A percentile compares a stretch with the other conserved stretches of the same genome.
Conservation (phyloP, 2,888 invertebrate genomes). For the Fissipunctia ypsillon region DNA sequence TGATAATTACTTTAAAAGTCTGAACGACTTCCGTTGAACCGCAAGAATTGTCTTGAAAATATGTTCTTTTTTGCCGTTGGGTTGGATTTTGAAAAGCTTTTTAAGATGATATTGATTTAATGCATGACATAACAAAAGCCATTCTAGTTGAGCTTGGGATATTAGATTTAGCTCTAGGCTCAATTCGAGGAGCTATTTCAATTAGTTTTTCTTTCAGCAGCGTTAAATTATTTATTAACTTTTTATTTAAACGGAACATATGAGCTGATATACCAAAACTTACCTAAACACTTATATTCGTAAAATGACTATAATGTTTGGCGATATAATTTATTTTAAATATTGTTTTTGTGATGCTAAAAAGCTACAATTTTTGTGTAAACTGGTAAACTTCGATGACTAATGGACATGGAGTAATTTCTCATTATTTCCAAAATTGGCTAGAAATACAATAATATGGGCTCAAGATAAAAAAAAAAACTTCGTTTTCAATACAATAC, state of each 20-base stretch:
- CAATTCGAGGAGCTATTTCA: conserved; percentile 30
- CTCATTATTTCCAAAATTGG: conserved; percentile 1
- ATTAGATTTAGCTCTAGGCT: conserved; percentile 21
- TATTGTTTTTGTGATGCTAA: not conserved
- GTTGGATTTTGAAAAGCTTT: conserved; percentile 17
- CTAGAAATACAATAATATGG: not conserved
- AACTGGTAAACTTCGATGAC: conserved; percentile 5
- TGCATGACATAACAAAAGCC: conserved; percentile 27
- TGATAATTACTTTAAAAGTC: conserved; percentile 74
- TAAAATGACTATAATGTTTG: not conserved
- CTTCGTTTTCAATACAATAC: conserved; percentile 19
- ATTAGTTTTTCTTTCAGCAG: conserved; percentile 29
- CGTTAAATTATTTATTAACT: conserved; percentile 30
- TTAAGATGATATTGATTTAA: conserved; percentile 17
- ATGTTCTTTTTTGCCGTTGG: not conserved
- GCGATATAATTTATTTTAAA: not conserved
- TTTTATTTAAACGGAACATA: conserved; percentile 7
- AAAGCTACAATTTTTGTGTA: not conserved
- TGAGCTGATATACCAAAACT: not conserved
- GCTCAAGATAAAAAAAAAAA: not conserved
- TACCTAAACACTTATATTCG: not conserved
- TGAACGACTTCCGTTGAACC: conserved; percentile 69
- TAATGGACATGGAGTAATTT: not conserved
- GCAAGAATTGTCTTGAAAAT: conserved; percentile 65
- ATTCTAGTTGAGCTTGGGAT: conserved; percentile 3